These are phyloP conservation scores for Eilema caniola DNA, from an alignment of 2,888 invertebrate genomes.

Conservation along the genomic window DNA sequence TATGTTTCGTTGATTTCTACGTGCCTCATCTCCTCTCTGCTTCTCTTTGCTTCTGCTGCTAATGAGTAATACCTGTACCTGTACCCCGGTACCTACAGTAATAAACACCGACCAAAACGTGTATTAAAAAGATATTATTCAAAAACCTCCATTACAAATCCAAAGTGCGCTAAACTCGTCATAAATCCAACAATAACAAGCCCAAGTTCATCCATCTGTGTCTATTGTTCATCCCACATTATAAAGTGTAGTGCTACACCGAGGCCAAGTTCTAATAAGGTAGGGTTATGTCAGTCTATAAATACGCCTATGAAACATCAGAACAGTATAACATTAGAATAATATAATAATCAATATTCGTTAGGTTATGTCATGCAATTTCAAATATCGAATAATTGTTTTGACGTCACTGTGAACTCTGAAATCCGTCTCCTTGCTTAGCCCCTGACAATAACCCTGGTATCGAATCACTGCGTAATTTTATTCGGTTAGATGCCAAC, in stretches of 20 bases:
- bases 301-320: constrained; percentile 1
- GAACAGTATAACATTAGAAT: neutral
- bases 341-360: neutral
- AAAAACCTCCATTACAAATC: neutral
- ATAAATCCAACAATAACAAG: constrained; percentile 32
- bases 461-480: neutral
- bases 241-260: constrained; percentile 25
- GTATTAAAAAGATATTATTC: neutral
- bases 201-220: constrained; percentile 24
- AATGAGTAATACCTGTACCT: too few species aligned
- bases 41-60: too few species aligned
- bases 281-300: constrained; percentile 35
- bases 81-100: too few species aligned
- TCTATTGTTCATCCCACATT: constrained; percentile 41
- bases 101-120: neutral
- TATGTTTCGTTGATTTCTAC: too few species aligned
- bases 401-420: neutral
- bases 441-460: neutral
- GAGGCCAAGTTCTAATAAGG: constrained; percentile 39
- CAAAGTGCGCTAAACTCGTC: constrained; percentile 30
- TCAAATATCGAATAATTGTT: neutral
- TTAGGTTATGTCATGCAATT: neutral
- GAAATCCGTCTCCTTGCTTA: neutral
- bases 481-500: neutral
- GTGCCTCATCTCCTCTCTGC: too few species aligned